Conservation (phyloP, 2,797 vertebrate species). For the Nothura maculosa region DNA sequence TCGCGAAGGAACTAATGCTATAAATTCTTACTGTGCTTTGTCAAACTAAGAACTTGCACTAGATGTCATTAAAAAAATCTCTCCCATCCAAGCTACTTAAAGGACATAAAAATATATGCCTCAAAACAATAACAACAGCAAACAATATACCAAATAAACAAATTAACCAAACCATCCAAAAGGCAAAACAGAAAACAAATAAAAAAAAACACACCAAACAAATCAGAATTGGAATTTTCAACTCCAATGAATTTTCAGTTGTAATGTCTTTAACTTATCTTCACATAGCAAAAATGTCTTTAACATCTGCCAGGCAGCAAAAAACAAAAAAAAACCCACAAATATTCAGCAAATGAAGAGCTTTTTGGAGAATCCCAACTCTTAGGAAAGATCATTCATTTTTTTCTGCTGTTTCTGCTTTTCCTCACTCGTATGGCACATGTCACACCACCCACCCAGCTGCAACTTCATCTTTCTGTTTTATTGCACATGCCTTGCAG, state of each 20-base stretch:
- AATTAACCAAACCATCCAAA: not conserved
- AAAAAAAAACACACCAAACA: no score
- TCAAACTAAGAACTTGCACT: not conserved
- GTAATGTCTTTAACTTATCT: not conserved
- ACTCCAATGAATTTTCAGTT: not conserved
- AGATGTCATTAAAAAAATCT: not conserved
- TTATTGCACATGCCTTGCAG: not conserved
- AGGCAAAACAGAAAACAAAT: accelerated
- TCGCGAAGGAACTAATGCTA: not conserved
- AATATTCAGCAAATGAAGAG: not conserved
- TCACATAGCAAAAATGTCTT: accelerated
- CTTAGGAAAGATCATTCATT: not conserved
- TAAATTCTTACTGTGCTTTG: not conserved
- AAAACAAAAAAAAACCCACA: not conserved
- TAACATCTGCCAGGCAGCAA: not conserved
- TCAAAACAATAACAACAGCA: not conserved
- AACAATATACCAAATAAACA: not conserved
- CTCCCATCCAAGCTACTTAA: not conserved
- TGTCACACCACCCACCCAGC: not conserved
- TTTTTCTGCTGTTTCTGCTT: not conserved
- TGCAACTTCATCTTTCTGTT: not conserved
- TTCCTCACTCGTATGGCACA: not conserved
- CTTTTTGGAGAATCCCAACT: not conserved
- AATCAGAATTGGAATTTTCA: no score
- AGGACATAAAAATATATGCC: not conserved